Evolutionary conservation across 2,113 vertebrate genomes (phyloP), one percentile per base, ranked within the genome.

Genomic region (Ammodytes marinus): DNA sequence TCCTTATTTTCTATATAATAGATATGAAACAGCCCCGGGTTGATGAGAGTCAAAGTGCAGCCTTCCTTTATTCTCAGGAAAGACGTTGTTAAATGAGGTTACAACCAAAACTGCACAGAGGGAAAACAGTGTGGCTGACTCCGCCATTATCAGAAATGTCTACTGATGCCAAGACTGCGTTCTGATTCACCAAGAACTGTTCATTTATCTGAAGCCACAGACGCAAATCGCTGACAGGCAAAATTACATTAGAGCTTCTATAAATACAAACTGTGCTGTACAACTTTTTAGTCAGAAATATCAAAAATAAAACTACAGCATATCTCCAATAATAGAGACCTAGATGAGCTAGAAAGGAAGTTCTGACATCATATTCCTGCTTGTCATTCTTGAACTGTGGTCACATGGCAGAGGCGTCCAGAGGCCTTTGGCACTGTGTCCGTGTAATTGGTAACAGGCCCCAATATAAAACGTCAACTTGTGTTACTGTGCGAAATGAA

Each of bases 361-460:
- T 69, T 74, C 69, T 67, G 55, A 61, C 60, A 69, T 76, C 35
- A 15, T 72, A 67, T 81, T 27, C 49, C 70, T 84, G 77, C 59
- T 54, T 63, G 72, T 68, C 61, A 86, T 82, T 79, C 69, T 59
- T 73, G 73, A 65, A 70, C 69, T 64, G 74, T 13, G 70, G 78
- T 54, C 70, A 69, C 46, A 74, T 55, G 65, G 76, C 17, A 47
- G 40, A 70, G 68, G 69, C 14, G 52, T 46, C 52, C 75, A 84
- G 68, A 88, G 79, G 77, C 40, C 61, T 81, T 70, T 86, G 89
- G 88, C 82, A 79, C 40, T 3, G 35, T 47, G 54, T 85, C 60
- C 47, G 27, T 27, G 67, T 88, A 86, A 91, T 88, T 83, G 73
- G 57, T 84, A 67, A 77, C 86, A 90, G 85, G 11, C 57, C 27